Percentiles rank a stretch among this genome's conserved stretches.
Conservation (phyloP, 2,888 invertebrate genomes). For the Oxystoma pomonae region DNA sequence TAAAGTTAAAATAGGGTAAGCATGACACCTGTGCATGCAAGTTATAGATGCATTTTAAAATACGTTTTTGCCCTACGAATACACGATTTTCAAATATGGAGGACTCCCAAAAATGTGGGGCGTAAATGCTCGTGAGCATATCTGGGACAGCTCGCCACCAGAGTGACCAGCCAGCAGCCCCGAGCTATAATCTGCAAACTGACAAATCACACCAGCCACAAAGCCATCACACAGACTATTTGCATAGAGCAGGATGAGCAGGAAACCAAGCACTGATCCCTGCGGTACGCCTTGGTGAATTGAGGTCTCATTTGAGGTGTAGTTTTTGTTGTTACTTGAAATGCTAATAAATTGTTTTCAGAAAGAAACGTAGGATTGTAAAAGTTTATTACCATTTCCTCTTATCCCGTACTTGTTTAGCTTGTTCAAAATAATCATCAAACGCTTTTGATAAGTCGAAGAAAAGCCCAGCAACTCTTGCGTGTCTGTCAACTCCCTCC, state of each 20-base stretch:
- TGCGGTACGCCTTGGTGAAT: neutral
- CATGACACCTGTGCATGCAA: constrained; percentile 1
- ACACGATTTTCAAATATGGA: neutral
- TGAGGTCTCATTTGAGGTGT: neutral
- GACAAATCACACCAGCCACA: neutral
- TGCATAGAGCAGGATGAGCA: neutral
- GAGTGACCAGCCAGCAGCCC: too few relatives aligned
- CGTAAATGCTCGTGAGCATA: too few relatives aligned
- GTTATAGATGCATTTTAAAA: neutral
- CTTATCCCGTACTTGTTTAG: constrained; percentile 1
- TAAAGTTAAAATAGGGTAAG: neutral
- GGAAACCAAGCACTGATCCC: too few relatives aligned
- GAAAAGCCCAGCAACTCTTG: neutral
- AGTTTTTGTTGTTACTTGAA: neutral
- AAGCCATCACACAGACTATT: too few relatives aligned
- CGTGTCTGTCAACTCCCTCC: neutral
- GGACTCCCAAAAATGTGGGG: neutral
- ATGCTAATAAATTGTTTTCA: neutral
- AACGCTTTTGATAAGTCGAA: too few relatives aligned
- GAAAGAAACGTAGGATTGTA: neutral
- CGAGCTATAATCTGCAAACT: neutral
- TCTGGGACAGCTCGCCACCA: too few relatives aligned
- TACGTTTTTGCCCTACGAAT: neutral
- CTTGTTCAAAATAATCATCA: neutral
- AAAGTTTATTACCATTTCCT: constrained; percentile 1